Percentiles rank a stretch among this genome's conserved stretches.
Conservation (phyloP, 2,113 vertebrate species). For the Empidonax alnorum region DNA sequence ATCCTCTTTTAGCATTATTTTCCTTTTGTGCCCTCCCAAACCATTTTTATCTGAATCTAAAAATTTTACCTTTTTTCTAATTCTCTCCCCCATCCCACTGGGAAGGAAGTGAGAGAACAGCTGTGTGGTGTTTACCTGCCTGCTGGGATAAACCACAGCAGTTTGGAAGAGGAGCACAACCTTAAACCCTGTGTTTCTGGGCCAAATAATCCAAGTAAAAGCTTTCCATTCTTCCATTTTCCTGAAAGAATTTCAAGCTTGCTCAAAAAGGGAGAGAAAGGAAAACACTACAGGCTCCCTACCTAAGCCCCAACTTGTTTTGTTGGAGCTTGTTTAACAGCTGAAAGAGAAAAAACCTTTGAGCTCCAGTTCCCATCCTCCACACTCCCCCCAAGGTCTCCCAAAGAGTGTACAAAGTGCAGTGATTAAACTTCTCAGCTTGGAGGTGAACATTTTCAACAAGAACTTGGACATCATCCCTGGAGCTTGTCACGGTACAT, state of each 20-base stretch:
- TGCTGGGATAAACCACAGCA: neutral
- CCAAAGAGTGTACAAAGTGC: rapidly evolving
- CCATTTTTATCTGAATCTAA: neutral
- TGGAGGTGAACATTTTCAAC: neutral
- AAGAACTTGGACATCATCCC: rapidly evolving
- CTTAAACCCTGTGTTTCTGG: neutral
- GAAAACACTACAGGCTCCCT: neutral
- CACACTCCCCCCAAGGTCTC: neutral
- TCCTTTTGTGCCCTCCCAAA: neutral
- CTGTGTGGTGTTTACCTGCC: neutral
- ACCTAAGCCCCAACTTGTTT: neutral
- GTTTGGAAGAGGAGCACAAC: neutral
- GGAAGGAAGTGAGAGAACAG: neutral
- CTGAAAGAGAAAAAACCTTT: neutral
- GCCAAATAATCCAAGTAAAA: neutral
- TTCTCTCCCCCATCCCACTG: neutral
- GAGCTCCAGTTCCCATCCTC: neutral
- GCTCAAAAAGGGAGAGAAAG: neutral
- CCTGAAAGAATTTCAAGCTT: neutral
- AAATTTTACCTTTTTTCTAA: neutral
- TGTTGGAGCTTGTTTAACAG: neutral
- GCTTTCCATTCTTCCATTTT: neutral
- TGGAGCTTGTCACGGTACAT: neutral
- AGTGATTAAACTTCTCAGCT: neutral
- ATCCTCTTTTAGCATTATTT: neutral